Base-by-base conservation (phyloP, 2,113 vertebrate genomes). In the Nicator chloris region DNA sequence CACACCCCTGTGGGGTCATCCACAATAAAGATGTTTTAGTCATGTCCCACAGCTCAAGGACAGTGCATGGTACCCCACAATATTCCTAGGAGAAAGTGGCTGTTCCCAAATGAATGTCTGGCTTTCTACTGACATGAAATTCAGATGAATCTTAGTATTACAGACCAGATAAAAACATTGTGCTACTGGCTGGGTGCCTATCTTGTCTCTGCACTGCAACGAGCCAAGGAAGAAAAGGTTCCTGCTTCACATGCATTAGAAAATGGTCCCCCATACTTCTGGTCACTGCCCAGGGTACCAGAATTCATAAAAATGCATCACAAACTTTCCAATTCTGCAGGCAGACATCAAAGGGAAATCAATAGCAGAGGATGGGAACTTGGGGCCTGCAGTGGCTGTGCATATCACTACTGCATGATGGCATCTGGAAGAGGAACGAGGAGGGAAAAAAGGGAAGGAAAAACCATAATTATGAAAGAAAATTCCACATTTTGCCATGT, bases 31-130 rank as follows among this genome's bases (percentile, higher is more conserved):
- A 78, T 1, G 1, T 63, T 49, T 23, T 21, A 5, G 24, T 68
- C 45, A 4, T 3, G 6, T 56, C 60, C 60, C 3, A 1, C n/a
- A 60, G 0, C 27, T n/a, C 17, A 10, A n/a, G 18, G 20, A 42
- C 64, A 40, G 47, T 24, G 44, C 47, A 17, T 51, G 28, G 16
- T 40, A n/a, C 31, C 61, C 60, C 51, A 60, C 20, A 19, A 22
- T 1, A 1, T 27, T 40, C 56, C 44, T 31, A 72, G 49, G 68
- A 81, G 22, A 1, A 21, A 30, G 15, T 66, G 42, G 8, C 21
- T 77, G 7, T 42, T 70, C 65, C 72, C 14, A 44, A 45, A 39
- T n/a, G 28, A 70, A 40, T 4, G 5, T 22, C 60, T 47, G 37
- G 11, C 8, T 78, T 90, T 73, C 56, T 51, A 39, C 14, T 80